phyloP scores from a whole-genome alignment of 2,888 invertebrate species.

The Sphaerophoria taeniata region DNA sequence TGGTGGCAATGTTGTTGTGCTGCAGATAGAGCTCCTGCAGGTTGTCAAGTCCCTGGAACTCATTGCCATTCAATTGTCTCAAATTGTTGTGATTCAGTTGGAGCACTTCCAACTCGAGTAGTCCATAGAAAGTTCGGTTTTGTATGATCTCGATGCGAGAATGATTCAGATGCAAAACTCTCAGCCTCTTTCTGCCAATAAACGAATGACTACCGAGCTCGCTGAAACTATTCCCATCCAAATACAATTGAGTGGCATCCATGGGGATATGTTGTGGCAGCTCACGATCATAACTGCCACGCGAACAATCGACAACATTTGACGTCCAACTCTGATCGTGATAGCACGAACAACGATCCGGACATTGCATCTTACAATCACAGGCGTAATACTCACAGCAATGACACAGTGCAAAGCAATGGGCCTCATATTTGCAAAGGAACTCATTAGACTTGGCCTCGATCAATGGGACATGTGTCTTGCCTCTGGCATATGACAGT shows the following conservation, averaged over 20 bases:
- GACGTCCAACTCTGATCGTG: conserved; percentile 97
- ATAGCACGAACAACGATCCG: conserved; percentile 95
- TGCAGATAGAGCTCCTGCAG: conserved; percentile 94
- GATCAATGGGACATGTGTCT: conserved; percentile 91
- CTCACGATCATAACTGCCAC: conserved; percentile 89
- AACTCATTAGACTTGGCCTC: conserved; percentile 95
- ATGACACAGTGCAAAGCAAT: conserved; percentile 96
- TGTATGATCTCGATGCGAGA: conserved; percentile 93
- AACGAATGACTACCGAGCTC: conserved; percentile 95
- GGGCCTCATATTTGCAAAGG: conserved; percentile 95
- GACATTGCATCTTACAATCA: conserved; percentile 98
- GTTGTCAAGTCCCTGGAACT: conserved; percentile 91
- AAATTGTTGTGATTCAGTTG: conserved; percentile 95
- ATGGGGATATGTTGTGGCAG: conserved; percentile 95
- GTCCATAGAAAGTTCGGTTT: conserved; percentile 95
- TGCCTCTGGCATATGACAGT: conserved; percentile 92
- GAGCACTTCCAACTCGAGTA: conserved; percentile 90
- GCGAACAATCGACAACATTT: conserved; percentile 96
- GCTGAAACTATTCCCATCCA: conserved; percentile 95
- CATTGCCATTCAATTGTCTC: conserved; percentile 91
- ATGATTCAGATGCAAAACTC: conserved; percentile 93
- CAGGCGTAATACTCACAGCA: conserved; percentile 99
- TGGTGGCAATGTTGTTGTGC: conserved; percentile 91
- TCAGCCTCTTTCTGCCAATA: conserved; percentile 95
- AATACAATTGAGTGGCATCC: conserved; percentile 97